A percentile compares a stretch with the other conserved stretches of the same genome.
phyloP scores from a whole-genome alignment of 2,113 vertebrate species.

The Pontoporia blainvillei region DNA sequence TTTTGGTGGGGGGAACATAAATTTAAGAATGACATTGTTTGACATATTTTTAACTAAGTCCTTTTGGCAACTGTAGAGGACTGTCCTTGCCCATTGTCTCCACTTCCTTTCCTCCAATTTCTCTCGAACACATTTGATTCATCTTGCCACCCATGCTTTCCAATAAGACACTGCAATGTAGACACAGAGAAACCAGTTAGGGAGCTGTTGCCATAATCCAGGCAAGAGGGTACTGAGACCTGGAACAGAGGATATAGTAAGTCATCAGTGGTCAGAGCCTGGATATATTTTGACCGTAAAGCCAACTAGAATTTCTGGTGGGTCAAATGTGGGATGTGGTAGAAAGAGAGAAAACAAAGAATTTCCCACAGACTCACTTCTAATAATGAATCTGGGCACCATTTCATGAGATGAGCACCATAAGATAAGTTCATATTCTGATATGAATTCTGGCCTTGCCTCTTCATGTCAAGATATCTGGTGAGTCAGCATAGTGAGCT shows the following conservation, averaged over 20 bases:
- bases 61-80: neutral
- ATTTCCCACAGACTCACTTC: neutral
- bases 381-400: neutral
- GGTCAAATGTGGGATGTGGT: neutral
- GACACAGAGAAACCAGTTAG: neutral
- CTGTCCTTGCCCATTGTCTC: neutral
- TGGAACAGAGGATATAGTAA: neutral
- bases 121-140: neutral
- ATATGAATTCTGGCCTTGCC: neutral
- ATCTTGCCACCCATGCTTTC: neutral
- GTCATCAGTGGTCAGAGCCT: neutral
- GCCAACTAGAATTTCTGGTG: neutral
- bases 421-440: neutral
- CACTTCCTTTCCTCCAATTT: neutral
- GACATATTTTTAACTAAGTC: neutral
- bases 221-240: neutral
- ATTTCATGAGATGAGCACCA: neutral
- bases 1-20: neutral
- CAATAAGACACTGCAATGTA: neutral
- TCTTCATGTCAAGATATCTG: neutral
- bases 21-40: neutral
- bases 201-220: neutral
- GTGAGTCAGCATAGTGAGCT: neutral
- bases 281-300: neutral
- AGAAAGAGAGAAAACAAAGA: neutral